phyloP scores from a whole-genome alignment of 2,113 vertebrate genomes.

The Leucopsar rothschildi region DNA sequence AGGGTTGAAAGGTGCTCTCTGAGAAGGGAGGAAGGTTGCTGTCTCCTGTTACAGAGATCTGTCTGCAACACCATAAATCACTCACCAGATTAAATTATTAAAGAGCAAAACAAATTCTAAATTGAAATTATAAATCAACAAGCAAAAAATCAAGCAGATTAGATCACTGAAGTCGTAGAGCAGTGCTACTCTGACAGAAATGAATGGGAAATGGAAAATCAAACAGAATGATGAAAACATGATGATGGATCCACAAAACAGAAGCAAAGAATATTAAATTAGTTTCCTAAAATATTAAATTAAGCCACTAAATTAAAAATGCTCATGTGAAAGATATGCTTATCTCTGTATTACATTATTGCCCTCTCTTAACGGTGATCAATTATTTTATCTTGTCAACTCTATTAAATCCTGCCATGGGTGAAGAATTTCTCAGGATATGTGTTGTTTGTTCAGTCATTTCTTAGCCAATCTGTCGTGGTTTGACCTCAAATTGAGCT shows the following conservation, averaged over 20 bases:
- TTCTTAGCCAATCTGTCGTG: neutral
- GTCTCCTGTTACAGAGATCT: neutral
- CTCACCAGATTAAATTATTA: neutral
- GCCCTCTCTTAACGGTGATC: neutral
- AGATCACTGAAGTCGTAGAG: neutral
- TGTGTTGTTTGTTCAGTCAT: neutral
- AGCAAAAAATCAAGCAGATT: neutral
- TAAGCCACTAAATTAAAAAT: neutral
- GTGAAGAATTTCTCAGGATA: neutral
- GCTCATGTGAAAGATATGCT: neutral
- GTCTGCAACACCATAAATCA: neutral
- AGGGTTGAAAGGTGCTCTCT: neutral
- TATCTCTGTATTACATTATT: neutral
- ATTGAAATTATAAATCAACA: neutral
- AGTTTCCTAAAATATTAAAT: neutral
- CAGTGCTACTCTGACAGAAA: neutral
- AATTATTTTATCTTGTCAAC: neutral
- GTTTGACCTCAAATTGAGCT: neutral
- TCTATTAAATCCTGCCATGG: neutral
- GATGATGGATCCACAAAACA: neutral
- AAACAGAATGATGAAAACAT: neutral
- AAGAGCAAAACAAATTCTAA: neutral
- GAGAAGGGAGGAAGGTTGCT: neutral
- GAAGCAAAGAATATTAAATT: neutral
- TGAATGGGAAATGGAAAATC: neutral